Evolutionary conservation across 2,797 vertebrate genomes (phyloP).

Genomic region (Rhodeus uyekii): DNA sequence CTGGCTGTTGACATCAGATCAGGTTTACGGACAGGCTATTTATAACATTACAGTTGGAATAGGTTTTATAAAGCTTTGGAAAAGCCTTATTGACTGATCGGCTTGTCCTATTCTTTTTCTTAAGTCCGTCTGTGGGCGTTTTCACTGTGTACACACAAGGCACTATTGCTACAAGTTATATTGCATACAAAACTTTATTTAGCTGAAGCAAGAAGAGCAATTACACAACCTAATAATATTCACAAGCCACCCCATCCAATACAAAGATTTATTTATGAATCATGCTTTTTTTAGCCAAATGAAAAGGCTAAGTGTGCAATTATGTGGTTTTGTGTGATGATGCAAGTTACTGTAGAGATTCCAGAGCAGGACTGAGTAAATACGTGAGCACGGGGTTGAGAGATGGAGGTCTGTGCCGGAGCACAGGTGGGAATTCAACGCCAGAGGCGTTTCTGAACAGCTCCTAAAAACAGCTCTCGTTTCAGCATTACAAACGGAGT

Average conservation of each 20-base stretch:
- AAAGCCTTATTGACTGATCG: conserved; percentile 9
- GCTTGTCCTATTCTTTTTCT: background rate
- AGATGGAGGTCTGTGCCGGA: background rate
- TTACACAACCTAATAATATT: background rate
- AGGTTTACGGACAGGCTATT: conserved; percentile 5
- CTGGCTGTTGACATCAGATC: conserved; percentile 38
- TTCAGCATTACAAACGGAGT: conserved; percentile 15
- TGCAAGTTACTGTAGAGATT: background rate
- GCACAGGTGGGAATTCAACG: conserved; percentile 44
- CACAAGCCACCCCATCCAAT: background rate
- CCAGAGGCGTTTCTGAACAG: conserved; percentile 27
- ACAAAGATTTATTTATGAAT: background rate
- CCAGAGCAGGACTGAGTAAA: background rate
- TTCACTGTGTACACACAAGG: background rate
- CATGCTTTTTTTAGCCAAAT: background rate
- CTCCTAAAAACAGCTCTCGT: conserved; percentile 30
- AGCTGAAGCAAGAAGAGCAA: background rate
- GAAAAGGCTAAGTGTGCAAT: conserved; percentile 21
- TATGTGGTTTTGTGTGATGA: background rate
- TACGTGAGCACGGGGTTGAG: background rate
- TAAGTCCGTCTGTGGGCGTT: background rate
- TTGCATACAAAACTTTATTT: background rate
- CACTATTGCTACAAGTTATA: background rate
- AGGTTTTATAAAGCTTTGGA: conserved; percentile 2
- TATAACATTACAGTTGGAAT: conserved; percentile 22